Evolutionary conservation across 2,113 vertebrate species (phyloP).

Genomic region (Dasypus novemcinctus): DNA sequence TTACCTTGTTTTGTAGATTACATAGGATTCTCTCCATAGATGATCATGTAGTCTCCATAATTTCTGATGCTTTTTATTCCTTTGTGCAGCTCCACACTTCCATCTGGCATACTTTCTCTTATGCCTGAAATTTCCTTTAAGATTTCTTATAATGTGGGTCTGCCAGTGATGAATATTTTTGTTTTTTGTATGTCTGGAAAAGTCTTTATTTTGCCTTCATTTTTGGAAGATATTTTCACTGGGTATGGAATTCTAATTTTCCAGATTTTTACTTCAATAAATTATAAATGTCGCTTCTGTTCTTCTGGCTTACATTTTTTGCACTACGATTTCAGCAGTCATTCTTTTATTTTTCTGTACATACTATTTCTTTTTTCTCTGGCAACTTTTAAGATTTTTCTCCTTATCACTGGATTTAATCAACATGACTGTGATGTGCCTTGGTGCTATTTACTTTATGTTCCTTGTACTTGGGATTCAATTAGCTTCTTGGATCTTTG

Average conservation of each 20-base stretch:
- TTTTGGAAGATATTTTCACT: background rate
- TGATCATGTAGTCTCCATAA: background rate
- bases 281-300: background rate
- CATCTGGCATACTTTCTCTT: conserved; percentile 16
- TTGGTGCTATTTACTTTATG: background rate
- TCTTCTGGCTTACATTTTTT: background rate
- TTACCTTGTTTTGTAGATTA: background rate
- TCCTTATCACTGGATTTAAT: background rate
- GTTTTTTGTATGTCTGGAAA: background rate
- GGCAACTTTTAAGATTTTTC: background rate
- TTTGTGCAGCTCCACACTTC: background rate
- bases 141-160: background rate
- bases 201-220: conserved; percentile 1
- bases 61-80: background rate
- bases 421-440: background rate
- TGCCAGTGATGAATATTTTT: background rate
- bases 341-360: background rate
- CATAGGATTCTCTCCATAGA: background rate
- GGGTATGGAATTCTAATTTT: background rate
- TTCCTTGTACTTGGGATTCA: background rate
- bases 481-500: background rate
- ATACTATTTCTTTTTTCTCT: background rate
- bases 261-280: background rate
- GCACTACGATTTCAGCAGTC: background rate
- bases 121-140: background rate